These are phyloP conservation scores for Drosophila sordidula DNA, from an alignment of 2,888 invertebrate species.

Conservation along the genomic window DNA sequence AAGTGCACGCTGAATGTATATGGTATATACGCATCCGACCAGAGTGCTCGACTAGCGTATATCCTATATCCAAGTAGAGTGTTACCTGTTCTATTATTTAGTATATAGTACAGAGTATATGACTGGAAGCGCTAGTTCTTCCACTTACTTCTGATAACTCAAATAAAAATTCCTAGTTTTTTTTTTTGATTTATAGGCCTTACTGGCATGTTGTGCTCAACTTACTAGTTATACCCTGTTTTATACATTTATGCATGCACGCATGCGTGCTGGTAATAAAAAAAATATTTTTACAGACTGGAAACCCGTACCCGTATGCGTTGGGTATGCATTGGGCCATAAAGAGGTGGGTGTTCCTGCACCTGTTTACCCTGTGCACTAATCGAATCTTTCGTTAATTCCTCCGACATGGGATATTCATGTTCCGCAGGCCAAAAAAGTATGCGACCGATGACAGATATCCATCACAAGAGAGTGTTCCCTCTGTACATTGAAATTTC, in stretches of 20 bases:
- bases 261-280: too few relatives aligned
- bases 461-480: not conserved
- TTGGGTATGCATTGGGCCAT: not conserved
- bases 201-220: too few relatives aligned
- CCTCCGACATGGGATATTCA: not conserved
- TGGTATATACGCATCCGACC: not conserved
- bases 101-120: too few relatives aligned
- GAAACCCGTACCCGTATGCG: not conserved
- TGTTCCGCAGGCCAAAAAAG: constrained; percentile 7
- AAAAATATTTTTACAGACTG: not conserved
- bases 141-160: too few relatives aligned
- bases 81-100: too few relatives aligned
- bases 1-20: too few relatives aligned
- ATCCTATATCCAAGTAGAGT: not conserved
- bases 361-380: not conserved
- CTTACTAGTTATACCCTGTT: too few relatives aligned
- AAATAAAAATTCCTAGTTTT: too few relatives aligned
- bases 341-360: not conserved
- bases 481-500: constrained; percentile 26
- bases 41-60: not conserved
- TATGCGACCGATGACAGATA: constrained; percentile 9
- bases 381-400: constrained; percentile 17
- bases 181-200: too few relatives aligned
- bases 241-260: too few relatives aligned
- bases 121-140: too few relatives aligned